Evolutionary conservation across 2,797 vertebrate species (phyloP), one percentile per base, ranked within the genome.

Genomic region (Chelonia mydas): DNA sequence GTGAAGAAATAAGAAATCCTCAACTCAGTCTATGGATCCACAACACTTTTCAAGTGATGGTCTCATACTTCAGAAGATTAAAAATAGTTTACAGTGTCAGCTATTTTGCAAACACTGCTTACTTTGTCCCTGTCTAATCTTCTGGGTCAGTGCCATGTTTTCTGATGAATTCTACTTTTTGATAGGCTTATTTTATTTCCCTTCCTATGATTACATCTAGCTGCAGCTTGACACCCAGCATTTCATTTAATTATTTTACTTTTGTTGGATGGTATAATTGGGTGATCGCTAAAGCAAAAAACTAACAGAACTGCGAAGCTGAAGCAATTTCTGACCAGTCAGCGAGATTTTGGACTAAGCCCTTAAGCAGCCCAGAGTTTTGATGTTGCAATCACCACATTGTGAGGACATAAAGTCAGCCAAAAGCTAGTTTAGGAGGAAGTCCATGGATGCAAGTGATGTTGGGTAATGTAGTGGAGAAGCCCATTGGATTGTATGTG

Each of bases 1-100:
- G 49, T 31, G 89, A 94, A 94, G 81, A 94, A 86, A 31, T 51
- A 92, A 72, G 31, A 84, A 91, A 90, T 76, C 57, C 74, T 4
- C 49, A 90, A n/a, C 19, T 31, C 23, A 83, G 45, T 57, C 65
- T 53, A 78, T 84, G 86, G 87, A 77, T n/a, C 51, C 54, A 41
- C 17, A 0, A 0, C 41, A 9, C 89, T 83, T 91, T 88, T 86
- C 86, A 97, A 92, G 84, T 50, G 90, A 91, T 9, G 41, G 83
- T 61, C 11, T 90, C 2, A 3, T 53, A 84, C 17, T 4, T 68
- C 89, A 92, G 93, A 76, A 78, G 81, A 93, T 88, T 88, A 90
- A 92, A 92, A 94, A 76, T 72, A 84, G 86, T 86, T 94, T 54
- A 55, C 83, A 87, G 37, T n/a, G 76, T 65, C 95, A 96, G 86